Base-by-base conservation (phyloP, 2,113 vertebrate species). In the Anoura caudifer region DNA sequence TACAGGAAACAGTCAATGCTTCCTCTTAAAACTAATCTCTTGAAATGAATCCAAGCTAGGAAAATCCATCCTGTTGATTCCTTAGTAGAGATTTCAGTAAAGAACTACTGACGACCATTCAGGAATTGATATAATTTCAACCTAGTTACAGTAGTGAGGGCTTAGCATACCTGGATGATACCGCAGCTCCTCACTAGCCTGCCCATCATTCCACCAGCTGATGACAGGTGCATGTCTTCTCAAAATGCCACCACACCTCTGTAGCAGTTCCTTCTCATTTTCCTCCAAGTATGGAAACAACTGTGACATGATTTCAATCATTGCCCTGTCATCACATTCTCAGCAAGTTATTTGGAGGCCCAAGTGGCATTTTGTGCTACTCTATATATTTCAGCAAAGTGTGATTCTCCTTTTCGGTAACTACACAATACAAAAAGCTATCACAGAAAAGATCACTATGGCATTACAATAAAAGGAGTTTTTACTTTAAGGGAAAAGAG, bases 21-120 rank as follows among this genome's bases (percentile, higher is more conserved):
- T 73, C 56, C 43, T 72, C 24, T 59, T 95, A 43, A 96, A 96
- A 86, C 67, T 81, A 89, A 87, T 79, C 33, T 91, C n/a, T 76
- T 52, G 16, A 86, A 94, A 69, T 75, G 41, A 82, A 90, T 70
- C 38, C 45, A 85, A 73, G 52, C 41, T 59, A 72, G 4, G 16
- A 72, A 75, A 75, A 56, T 69, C 56, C 36, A 79, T 80, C 26
- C 38, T 79, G 31, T 41, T 84, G 22, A 56, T 90, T 65, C 56
- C 36, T 70, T 79, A 89, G 24, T 59, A 88, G 61, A 92, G 15
- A 82, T 72, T 84, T 84, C 83, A 88, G 6, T 67, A 38, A 73
- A 96, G 69, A 85, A 50, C 3, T 28, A 11, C 33, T 36, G n/a
- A 45, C 9, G 36, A 75, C 20, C 59, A 47, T 33, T 87, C 61